Base-by-base conservation (phyloP, 2,113 vertebrate species). In the Corythornis vintsioides region DNA sequence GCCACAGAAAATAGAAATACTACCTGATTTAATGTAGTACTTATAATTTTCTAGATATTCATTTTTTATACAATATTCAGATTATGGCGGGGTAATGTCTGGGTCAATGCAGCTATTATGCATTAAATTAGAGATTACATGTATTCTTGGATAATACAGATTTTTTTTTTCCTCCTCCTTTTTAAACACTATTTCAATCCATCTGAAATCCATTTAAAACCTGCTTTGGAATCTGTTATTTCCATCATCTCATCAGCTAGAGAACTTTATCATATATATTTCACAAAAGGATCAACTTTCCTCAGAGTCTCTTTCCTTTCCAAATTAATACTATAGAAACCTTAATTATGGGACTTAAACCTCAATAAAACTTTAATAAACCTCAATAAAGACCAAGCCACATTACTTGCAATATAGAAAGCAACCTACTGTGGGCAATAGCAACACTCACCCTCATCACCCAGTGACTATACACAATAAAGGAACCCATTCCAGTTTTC, bases 101-200 rank as follows among this genome's bases (percentile, higher is more conserved):
- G 38, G 15, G 31, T 92, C 86, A 86, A 56, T 91, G 48, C 6
- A 89, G 38, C 16, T 71, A 53, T 75, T 86, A 55, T 33, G 16
- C 59, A 63, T 84, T 89, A 71, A 82, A 86, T 79, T 76, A 52
- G 29, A 93, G 42, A 87, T 66, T 75, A 78, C 21, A 64, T 21
- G 15, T 57, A 31, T 57, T 82, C 57, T 71, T 78, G 35, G 19
- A 67, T 70, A 95, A 72, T 42, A 61, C 4, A 91, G 15, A 13
- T 7, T 35, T 24, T 2, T 0, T 40, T 24, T 2, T 0, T 10
- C 2, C 15, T 4, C 7, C 5, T 4, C 1, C 6, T 29, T 90
- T 69, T 59, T 1, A 24, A 69, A 29, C 11, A 52, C 77, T 47
- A 20, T 74, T 77, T 95, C 50, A 80, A 63, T 42, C 38, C 7